Evolutionary conservation across 1,140 invertebrate species (phyloP).

Genomic region (Scaptodrosophila lebanonensis): DNA sequence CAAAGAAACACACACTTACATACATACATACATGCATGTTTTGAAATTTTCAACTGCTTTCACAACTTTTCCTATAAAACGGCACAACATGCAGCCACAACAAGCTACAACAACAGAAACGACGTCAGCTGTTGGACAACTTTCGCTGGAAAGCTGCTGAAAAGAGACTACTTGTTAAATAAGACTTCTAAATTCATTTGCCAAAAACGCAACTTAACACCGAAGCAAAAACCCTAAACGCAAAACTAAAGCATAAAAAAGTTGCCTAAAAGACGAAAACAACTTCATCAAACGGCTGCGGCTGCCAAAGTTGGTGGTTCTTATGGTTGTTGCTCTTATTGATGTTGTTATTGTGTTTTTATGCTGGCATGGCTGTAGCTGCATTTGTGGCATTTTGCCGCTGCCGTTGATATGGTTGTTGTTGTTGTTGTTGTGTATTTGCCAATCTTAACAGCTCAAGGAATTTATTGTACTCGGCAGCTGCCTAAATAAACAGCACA

Average conservation of each 20-base stretch:
- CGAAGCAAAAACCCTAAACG: constrained; percentile 34
- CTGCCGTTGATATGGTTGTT: no score
- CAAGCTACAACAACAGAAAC: constrained; percentile 27
- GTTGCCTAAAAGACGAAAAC: constrained; percentile 33
- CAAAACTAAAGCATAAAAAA: constrained; percentile 9
- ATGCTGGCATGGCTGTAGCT: no score
- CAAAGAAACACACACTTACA: no score
- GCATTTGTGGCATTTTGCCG: no score
- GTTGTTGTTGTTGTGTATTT: constrained; percentile 44
- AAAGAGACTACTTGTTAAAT: constrained; percentile 62
- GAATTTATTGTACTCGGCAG: constrained; percentile 48
- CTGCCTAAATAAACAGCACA: constrained; percentile 59
- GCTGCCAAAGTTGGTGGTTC: constrained; percentile 33
- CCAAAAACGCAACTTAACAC: constrained; percentile 64
- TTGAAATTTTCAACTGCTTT: constrained; percentile 30
- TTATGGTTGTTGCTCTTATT: constrained; percentile 5
- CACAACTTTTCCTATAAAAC: constrained; percentile 35
- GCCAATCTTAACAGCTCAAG: constrained; percentile 49
- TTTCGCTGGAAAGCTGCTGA: constrained; percentile 58
- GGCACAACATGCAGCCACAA: constrained; percentile 41
- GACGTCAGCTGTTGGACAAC: constrained; percentile 34
- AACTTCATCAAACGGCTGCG: constrained; percentile 65
- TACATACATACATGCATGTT: no score
- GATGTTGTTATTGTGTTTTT: constrained; percentile 16
- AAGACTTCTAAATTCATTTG: constrained; percentile 74